Base-by-base conservation (phyloP, 92 coral and sea anemone species). In the Umimayanthus kanabou region DNA sequence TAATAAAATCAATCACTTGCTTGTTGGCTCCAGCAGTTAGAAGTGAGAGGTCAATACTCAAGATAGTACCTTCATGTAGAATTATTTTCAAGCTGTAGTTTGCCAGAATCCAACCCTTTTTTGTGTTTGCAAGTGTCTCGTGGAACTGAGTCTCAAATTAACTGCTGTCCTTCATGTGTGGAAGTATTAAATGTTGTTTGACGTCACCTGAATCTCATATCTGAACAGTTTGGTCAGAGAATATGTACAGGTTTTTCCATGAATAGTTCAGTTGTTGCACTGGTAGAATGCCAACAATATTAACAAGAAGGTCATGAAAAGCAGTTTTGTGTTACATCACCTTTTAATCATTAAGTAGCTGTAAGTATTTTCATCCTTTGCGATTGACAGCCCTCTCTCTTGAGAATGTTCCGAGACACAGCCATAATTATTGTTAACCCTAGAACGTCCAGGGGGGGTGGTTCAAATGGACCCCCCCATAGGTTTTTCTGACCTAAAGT, bases 321-420 rank as follows among this genome's bases (percentile, higher is more conserved):
- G n/a, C 43, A 14, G n/a, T 73, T 29, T 30, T 73, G 78, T 37
- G 78, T 73, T 73, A 73, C 43, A 73, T 73, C 78, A 73, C 78
- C 78, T 73, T 37, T 67, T 2, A 67, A 1, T 9, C 10, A 1
- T 28, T 18, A 71, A 6, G 50, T 71, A 71, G 10, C 76, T 6
- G 18, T 70, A 53, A 53, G 58, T 53, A 15, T 13, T 53, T 3
- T 53, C 58, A 15, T 13, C 58, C 20, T 53, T 53, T 14, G 10
- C 53, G 8, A 8, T 47, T 47, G 53, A 47, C 1, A 3, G 14
- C 58, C 58, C 58, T 13, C 58, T 53, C 18, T 53, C 20, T 53
- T 3, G 5, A 20, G 26, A 61, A 57, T 57, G 66, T 22, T 61
- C 25, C 0, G 8, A 4, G 69, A 61, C 20, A 3, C 69, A 61